phyloP scores from a whole-genome alignment of 2,888 invertebrate genomes.

The Dolichopus griseipennis region DNA sequence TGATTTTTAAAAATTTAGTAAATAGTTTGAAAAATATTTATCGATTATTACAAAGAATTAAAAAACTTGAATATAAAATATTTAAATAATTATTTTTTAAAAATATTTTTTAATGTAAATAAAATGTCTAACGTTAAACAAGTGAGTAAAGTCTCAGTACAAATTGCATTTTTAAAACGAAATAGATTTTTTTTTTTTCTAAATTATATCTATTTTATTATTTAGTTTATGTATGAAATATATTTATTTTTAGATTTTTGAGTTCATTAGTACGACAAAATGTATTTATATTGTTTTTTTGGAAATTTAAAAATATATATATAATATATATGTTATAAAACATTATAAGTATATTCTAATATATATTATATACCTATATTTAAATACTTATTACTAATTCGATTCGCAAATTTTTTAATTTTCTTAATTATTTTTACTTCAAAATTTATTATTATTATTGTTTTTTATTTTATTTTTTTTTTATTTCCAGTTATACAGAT shows the following conservation, averaged over 20 bases:
- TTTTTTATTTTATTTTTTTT: not conserved
- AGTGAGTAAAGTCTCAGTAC: not conserved
- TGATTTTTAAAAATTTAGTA: not conserved
- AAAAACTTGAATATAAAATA: not conserved
- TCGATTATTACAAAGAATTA: not conserved
- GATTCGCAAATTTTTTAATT: not conserved
- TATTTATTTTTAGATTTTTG: too few relatives aligned
- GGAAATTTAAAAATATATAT: too few relatives aligned
- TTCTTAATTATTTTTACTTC: not conserved
- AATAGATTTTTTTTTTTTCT: too few relatives aligned
- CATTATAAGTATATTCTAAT: too few relatives aligned
- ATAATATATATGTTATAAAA: too few relatives aligned
- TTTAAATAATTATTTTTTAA: not conserved
- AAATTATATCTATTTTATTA: too few relatives aligned
- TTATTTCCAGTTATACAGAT: not conserved
- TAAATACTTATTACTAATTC: too few relatives aligned
- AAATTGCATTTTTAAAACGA: not conserved
- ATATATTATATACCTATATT: too few relatives aligned
- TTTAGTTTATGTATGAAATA: too few relatives aligned
- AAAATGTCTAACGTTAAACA: not conserved
- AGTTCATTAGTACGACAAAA: too few relatives aligned
- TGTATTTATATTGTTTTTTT: too few relatives aligned
- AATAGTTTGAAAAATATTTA: not conserved
- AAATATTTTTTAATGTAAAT: not conserved
- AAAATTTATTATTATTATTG: not conserved